Evolutionary conservation across 2,888 invertebrate species (phyloP).

Genomic region (Sphaeridia pumilis): DNA sequence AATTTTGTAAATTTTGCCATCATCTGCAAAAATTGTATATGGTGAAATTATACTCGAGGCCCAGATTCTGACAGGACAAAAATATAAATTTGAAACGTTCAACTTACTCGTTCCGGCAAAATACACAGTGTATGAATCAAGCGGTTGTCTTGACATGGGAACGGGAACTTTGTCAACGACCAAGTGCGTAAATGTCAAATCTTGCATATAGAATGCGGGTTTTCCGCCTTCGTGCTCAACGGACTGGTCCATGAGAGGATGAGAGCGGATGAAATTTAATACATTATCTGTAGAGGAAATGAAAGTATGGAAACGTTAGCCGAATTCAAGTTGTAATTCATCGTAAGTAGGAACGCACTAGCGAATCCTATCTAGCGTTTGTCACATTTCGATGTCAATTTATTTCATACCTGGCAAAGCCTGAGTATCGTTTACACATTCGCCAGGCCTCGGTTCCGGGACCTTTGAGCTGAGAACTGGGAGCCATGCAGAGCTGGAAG

Average conservation of each 20-base stretch:
- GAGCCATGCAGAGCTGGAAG: constrained; percentile 86
- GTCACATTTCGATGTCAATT: no score
- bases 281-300: constrained; percentile 69
- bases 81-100: no score
- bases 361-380: no score
- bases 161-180: constrained; percentile 80
- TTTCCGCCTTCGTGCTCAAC: constrained; percentile 86
- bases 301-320: no score
- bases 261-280: constrained; percentile 90
- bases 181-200: constrained; percentile 78
- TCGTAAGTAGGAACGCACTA: no score
- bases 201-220: constrained; percentile 85
- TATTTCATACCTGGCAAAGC: constrained; percentile 62
- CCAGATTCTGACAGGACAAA: no score
- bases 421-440: constrained; percentile 87
- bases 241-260: constrained; percentile 94
- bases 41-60: no score
- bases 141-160: constrained; percentile 58
- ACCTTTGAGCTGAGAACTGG: constrained; percentile 83
- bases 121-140: constrained; percentile 71
- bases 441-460: constrained; percentile 80
- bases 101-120: constrained; percentile 82
- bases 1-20: constrained; percentile 84
- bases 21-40: constrained; percentile 59
- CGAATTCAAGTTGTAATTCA: no score